phyloP scores from a whole-genome alignment of 2,888 invertebrate species.

The Hypomecis punctinalis region DNA sequence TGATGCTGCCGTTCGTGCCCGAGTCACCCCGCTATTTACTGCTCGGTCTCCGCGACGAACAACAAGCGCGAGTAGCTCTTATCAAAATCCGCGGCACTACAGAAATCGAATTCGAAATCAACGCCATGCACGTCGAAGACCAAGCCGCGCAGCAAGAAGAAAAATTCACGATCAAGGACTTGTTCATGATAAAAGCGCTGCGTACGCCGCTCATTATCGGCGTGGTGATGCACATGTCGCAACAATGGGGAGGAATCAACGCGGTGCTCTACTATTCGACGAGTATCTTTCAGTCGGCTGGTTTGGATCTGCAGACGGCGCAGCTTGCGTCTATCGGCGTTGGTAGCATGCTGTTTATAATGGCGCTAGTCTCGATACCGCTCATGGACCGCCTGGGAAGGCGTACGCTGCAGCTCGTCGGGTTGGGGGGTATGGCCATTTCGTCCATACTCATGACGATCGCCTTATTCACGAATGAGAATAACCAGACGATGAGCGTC shows the following conservation, averaged over 20 bases:
- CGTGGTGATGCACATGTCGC: constrained; percentile 81
- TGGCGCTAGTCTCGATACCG: constrained; percentile 91
- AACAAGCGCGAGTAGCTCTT: constrained; percentile 67
- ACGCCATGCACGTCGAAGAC: constrained; percentile 80
- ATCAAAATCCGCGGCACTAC: constrained; percentile 67
- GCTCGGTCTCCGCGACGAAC: constrained; percentile 71
- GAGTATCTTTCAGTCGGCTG: constrained; percentile 86
- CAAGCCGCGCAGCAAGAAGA: constrained; percentile 72
- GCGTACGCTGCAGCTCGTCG: constrained; percentile 88
- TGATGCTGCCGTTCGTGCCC: constrained; percentile 74
- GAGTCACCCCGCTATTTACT: constrained; percentile 79
- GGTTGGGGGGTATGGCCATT: constrained; percentile 89
- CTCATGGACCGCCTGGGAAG: constrained; percentile 90
- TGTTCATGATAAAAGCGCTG: constrained; percentile 65
- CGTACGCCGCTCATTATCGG: constrained; percentile 78
- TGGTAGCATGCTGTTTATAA: constrained; percentile 88
- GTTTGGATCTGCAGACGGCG: constrained; percentile 84
- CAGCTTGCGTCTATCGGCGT: constrained; percentile 89
- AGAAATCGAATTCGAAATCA: constrained; percentile 78
- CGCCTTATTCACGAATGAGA: constrained; percentile 74
- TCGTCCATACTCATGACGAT: constrained; percentile 89
- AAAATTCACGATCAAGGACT: constrained; percentile 71
- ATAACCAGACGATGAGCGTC: constrained; percentile 74
- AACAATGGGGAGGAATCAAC: constrained; percentile 81
- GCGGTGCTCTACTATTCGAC: constrained; percentile 90